A percentile compares a stretch with the other conserved stretches of the same genome.
Evolutionary conservation across 2,113 vertebrate species (phyloP).

Genomic region (Microtus pennsylvanicus): DNA sequence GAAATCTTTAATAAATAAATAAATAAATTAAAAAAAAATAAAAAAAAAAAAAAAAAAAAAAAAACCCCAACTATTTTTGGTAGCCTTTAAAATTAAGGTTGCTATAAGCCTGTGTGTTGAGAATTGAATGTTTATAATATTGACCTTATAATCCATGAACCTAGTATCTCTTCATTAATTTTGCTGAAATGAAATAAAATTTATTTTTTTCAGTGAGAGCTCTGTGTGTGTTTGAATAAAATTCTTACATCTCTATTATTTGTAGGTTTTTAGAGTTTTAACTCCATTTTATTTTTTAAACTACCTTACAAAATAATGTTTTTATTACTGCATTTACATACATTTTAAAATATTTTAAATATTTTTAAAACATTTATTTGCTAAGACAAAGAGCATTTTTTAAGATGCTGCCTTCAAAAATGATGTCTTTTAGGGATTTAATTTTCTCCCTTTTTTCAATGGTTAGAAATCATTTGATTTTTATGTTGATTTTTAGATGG

Average conservation of each 20-base stretch:
- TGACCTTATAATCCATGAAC: background rate
- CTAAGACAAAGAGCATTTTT: background rate
- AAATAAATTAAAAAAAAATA: too few species aligned
- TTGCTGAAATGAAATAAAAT: background rate
- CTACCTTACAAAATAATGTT: background rate
- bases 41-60: too few species aligned
- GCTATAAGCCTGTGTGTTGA: background rate
- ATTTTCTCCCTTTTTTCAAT: background rate
- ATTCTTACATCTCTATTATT: constrained; percentile 1
- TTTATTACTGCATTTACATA: background rate
- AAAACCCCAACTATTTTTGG: background rate
- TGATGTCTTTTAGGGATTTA: background rate
- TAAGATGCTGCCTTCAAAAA: constrained; percentile 4
- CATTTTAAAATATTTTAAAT: background rate
- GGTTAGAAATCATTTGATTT: constrained; percentile 2
- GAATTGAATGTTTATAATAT: background rate
- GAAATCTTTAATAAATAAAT: too few species aligned
- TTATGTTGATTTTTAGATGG: background rate
- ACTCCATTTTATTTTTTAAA: background rate
- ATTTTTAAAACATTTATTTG: constrained; percentile 13
- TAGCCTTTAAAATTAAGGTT: constrained; percentile 23
- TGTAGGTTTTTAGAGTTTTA: background rate
- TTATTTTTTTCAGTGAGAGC: background rate
- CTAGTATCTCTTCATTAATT: background rate
- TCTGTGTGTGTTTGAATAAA: background rate